These are phyloP conservation scores for Aptenodytes forsteri DNA, from an alignment of 2,113 vertebrate genomes.

Conservation along the genomic window DNA sequence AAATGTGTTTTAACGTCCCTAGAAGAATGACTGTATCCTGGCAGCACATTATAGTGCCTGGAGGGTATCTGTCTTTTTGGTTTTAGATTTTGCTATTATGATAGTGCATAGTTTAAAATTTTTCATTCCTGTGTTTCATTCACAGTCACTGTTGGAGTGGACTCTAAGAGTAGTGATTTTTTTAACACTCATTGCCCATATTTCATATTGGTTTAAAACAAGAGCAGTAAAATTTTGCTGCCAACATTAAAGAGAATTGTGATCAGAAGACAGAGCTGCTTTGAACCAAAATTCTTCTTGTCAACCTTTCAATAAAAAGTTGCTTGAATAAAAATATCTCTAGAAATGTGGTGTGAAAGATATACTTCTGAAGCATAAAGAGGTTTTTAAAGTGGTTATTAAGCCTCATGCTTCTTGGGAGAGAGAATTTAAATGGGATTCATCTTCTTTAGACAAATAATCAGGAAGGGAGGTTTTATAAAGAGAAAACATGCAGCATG, in stretches of 20 bases:
- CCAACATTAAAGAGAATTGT: background rate
- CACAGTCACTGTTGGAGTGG: background rate
- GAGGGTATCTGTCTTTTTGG: background rate
- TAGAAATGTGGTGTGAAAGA: background rate
- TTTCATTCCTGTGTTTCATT: slow-evolving; percentile 29
- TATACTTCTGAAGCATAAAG: background rate
- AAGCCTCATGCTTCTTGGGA: background rate
- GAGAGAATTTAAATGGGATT: background rate
- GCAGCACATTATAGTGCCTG: background rate
- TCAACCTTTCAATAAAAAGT: background rate
- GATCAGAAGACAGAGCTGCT: background rate
- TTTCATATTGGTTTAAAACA: slow-evolving; percentile 29
- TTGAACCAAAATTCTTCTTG: background rate
- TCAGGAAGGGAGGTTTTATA: background rate
- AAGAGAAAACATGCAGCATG: background rate
- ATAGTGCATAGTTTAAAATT: background rate
- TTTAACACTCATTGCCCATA: background rate
- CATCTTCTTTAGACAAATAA: background rate
- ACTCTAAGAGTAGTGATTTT: slow-evolving; percentile 32
- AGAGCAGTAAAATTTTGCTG: background rate
- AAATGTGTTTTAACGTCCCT: background rate
- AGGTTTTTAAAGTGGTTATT: background rate
- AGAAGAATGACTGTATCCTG: background rate
- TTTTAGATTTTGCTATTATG: background rate
- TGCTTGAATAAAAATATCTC: background rate